These are phyloP conservation scores for Formica exsecta DNA, from an alignment of 1,140 invertebrate genomes.

Conservation along the genomic window DNA sequence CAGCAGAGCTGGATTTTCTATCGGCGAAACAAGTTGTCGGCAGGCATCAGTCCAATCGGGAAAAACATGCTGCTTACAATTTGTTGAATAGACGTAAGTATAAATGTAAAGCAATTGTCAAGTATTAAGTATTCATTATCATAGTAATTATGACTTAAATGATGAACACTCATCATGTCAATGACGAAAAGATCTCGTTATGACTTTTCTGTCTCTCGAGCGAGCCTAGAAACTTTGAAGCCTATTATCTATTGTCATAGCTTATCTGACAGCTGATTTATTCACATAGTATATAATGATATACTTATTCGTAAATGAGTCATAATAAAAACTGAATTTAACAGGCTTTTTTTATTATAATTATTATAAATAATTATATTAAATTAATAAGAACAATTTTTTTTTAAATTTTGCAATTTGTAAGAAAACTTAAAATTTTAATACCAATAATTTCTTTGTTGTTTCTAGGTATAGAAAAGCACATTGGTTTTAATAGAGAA, in stretches of 20 bases:
- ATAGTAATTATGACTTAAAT: not conserved
- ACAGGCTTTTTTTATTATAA: too few species aligned
- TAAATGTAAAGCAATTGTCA: not conserved
- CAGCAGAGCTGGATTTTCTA: conserved; percentile 80
- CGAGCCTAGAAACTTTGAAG: too few species aligned
- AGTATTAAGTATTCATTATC: not conserved
- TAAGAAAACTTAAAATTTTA: not conserved
- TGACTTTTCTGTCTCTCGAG: too few species aligned
- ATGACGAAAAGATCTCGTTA: too few species aligned
- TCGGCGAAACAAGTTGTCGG: conserved; percentile 45
- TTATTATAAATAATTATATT: not conserved
- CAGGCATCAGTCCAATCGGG: conserved; percentile 64
- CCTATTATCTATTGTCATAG: too few species aligned
- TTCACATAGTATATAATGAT: too few species aligned
- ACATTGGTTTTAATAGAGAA: conserved; percentile 80
- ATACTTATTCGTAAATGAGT: too few species aligned
- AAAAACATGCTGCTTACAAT: conserved; percentile 81
- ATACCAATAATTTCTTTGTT: not conserved
- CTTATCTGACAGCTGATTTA: too few species aligned
- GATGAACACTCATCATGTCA: too few species aligned
- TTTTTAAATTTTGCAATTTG: not conserved
- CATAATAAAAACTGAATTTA: too few species aligned
- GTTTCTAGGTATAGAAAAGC: conserved; percentile 84
- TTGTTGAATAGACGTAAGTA: conserved; percentile 81
- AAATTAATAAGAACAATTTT: too few species aligned